Evolutionary conservation across 2,113 vertebrate genomes (phyloP), one percentile per base, ranked within the genome.

Genomic region (Nesoenas mayeri): DNA sequence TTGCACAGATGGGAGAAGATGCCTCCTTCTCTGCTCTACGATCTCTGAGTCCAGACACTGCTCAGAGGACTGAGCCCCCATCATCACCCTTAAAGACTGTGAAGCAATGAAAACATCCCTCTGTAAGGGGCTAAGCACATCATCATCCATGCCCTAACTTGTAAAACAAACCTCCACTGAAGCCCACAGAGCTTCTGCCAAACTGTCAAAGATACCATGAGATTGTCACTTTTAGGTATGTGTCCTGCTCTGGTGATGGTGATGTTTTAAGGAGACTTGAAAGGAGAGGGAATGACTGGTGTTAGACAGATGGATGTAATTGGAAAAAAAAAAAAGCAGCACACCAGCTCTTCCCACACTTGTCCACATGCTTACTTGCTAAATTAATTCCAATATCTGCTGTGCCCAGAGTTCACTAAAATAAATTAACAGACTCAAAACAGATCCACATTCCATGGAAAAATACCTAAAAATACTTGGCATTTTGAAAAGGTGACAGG

Each of bases 341-440:
- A 90, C 47, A 48, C n/a, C n/a, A 79, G 50, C 54, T 82, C 84
- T 81, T 89, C 58, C 80, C 78, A 79, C 64, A 75, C 69, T 92
- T 94, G 51, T 61, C 67, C 51, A 80, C 87, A 58, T 70, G 54
- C 60, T 91, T 82, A 70, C 71, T 91, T 92, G 51, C 75, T 67
- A 90, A 93, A 96, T 94, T 84, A 88, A 78, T 24, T 86, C 34
- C n/a, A 88, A 24, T 51, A 32, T 61, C 42, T 80, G 64, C 60
- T 67, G 32, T 54, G 56, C 67, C 47, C 42, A 64, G 65, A 88
- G 51, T 62, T 90, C 85, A 91, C n/a, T 50, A 40, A 81, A 89
- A 87, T 34, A 34, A 94, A 89, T 60, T 47, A 65, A 89, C 47
- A 74, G 29, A 88, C 22, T 96, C 50, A 87, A 92, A 91, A 12